Evolutionary conservation across 2,113 vertebrate species (phyloP).

Genomic region (human (Homo sapiens)): GRCh38 chr12:72109501-72110000

Average conservation of each 20-base stretch:
- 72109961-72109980: background rate
- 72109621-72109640: background rate
- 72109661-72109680: background rate
- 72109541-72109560: background rate
- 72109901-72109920: background rate
- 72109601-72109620: background rate
- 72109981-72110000: constrained; percentile 14
- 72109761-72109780: background rate
- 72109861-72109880: background rate
- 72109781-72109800: background rate
- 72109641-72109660: background rate
- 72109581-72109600: background rate
- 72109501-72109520: background rate
- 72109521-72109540: background rate
- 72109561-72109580: background rate
- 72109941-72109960: background rate
- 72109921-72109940: background rate
- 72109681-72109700: background rate
- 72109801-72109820: background rate
- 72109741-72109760: background rate
- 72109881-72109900: background rate
- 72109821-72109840: background rate
- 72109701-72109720: background rate
- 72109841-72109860: background rate
- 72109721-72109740: background rate